phyloP scores from a whole-genome alignment of 2,113 vertebrate species.

The Leptobrachium leishanense region DNA sequence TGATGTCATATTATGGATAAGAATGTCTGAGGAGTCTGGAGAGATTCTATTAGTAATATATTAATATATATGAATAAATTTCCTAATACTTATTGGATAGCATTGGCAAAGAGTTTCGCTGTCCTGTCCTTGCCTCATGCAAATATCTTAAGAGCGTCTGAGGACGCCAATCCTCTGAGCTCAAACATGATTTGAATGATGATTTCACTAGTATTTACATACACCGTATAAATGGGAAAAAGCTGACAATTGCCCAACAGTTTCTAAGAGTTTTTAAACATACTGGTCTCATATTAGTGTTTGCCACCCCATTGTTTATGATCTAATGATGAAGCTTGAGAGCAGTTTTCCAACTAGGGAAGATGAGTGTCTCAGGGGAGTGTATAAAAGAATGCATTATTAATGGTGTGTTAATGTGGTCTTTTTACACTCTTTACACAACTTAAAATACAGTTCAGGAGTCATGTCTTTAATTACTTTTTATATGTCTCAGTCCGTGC shows the following conservation, averaged over 20 bases:
- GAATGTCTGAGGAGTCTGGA: no score
- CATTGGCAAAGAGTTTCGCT: not conserved
- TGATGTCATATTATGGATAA: no score
- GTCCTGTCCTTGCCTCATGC: not conserved
- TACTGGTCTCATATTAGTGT: no score
- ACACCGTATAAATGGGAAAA: not conserved
- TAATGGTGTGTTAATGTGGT: no score
- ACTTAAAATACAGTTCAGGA: no score
- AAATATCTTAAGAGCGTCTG: not conserved
- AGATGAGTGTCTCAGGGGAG: no score
- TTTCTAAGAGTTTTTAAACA: constrained; percentile 5
- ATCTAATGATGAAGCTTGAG: not conserved
- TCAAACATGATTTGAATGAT: constrained; percentile 8
- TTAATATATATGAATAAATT: no score
- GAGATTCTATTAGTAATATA: no score
- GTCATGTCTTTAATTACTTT: no score
- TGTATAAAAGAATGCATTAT: no score
- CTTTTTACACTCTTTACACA: no score
- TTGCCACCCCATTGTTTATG: not conserved
- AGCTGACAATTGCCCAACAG: constrained; percentile 2
- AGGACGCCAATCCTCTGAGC: not conserved
- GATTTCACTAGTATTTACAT: constrained; percentile 27
- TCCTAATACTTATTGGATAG: not conserved
- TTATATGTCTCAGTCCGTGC: no score
- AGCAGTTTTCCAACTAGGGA: not conserved